Evolutionary conservation across 2,888 invertebrate species (phyloP).

Genomic region (Agrochola lychnidis): DNA sequence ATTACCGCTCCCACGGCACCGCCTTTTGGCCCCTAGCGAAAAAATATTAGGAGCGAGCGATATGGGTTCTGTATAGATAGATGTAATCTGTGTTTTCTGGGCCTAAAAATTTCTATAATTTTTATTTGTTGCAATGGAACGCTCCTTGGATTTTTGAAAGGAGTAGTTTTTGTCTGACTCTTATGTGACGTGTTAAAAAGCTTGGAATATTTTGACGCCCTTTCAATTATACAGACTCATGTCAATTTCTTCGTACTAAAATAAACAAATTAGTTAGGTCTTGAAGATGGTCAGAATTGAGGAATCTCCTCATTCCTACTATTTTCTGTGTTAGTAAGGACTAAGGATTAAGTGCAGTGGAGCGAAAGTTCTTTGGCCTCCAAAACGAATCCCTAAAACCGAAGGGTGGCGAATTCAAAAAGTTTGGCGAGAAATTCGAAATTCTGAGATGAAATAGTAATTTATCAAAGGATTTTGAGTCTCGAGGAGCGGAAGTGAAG

Average conservation of each 20-base stretch:
- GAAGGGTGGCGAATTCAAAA: conserved; percentile 80
- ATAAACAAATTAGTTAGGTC: neutral
- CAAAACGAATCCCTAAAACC: conserved; percentile 67
- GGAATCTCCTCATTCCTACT: neutral
- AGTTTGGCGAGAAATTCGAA: conserved; percentile 83
- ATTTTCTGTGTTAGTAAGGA: conserved; percentile 35
- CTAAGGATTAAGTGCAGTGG: conserved; percentile 39
- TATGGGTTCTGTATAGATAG: conserved; percentile 43
- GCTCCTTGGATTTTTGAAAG: neutral
- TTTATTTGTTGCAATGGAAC: neutral
- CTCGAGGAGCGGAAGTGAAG: conserved; percentile 83
- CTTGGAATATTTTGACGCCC: neutral
- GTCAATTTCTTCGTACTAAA: neutral
- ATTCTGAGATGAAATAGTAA: conserved; percentile 89
- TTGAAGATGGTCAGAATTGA: neutral
- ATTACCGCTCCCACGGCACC: conserved; percentile 82
- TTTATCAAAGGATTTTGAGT: conserved; percentile 89
- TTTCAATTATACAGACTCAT: neutral
- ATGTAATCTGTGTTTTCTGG: neutral
- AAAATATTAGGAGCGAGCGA: conserved; percentile 48
- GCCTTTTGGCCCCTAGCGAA: conserved; percentile 67
- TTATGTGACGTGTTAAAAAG: neutral
- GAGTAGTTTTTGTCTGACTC: neutral
- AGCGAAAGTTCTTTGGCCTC: conserved; percentile 42
- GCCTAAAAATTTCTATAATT: neutral